A percentile compares a stretch with the other conserved stretches of the same genome.
Conservation (phyloP, 2,888 invertebrate species). For the Netelia virgata region DNA sequence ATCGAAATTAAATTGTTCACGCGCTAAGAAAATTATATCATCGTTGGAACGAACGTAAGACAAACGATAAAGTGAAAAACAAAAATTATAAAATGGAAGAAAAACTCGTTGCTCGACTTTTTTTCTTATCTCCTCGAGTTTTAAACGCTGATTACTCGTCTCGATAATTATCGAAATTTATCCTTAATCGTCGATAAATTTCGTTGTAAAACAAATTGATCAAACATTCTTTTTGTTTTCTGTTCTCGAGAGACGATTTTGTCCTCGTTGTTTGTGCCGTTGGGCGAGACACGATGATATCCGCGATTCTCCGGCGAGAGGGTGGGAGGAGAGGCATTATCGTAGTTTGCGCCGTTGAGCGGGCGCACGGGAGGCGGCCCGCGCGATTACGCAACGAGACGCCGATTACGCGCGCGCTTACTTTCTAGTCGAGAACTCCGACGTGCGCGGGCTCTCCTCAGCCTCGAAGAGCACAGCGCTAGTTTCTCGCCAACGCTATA, state of each 20-base stretch:
- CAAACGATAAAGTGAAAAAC: constrained; percentile 12
- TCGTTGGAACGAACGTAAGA: not conserved
- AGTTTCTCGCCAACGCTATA: constrained; percentile 29
- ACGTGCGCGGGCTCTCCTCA: constrained; percentile 43
- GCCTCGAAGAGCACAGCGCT: not conserved
- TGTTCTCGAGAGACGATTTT: no score
- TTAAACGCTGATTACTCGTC: no score
- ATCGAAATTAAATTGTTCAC: not conserved
- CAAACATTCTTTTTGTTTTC: no score
- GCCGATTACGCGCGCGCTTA: constrained; percentile 76
- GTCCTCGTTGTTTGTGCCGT: no score
- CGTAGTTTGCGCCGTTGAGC: constrained; percentile 54
- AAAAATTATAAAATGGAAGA: not conserved
- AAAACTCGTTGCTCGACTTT: no score
- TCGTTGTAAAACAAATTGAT: no score
- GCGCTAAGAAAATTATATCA: not conserved
- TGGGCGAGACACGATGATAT: no score
- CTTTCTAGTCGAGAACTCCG: constrained; percentile 74
- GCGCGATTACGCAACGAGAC: constrained; percentile 72
- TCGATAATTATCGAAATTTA: no score
- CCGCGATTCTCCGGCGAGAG: no score
- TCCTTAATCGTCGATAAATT: no score
- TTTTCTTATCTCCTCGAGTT: no score
- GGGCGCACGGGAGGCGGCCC: not conserved
- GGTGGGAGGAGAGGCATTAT: constrained; percentile 36